phyloP scores from a whole-genome alignment of 2,113 vertebrate genomes.

The Nycticryphes semicollaris region DNA sequence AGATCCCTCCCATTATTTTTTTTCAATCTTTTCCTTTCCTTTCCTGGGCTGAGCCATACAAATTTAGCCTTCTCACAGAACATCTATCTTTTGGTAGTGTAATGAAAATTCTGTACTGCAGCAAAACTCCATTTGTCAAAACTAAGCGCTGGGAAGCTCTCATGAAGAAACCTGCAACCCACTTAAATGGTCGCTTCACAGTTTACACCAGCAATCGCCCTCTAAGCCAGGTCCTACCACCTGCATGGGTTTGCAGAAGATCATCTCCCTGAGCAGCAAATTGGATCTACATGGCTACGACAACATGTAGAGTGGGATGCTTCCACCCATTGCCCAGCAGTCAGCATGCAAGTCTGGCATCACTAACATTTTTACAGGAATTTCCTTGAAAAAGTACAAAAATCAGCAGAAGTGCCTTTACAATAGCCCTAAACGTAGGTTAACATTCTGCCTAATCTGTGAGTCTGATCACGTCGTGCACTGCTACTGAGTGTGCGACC shows the following conservation, averaged over 20 bases:
- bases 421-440: rapidly evolving
- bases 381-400: not conserved
- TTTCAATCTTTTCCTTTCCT: not conserved
- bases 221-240: not conserved
- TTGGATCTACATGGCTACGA: not conserved
- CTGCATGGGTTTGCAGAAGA: rapidly evolving
- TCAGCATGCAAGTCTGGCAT: not conserved
- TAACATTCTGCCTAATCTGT: not conserved
- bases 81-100: rapidly evolving
- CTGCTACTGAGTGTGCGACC: rapidly evolving
- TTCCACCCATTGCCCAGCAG: not conserved
- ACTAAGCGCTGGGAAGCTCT: not conserved
- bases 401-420: not conserved
- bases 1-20: not conserved
- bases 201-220: not conserved
- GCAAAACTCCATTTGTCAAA: not conserved
- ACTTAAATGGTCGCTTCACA: not conserved
- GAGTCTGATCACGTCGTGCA: too few relatives aligned
- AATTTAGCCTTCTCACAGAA: not conserved
- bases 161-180: not conserved
- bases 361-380: rapidly evolving
- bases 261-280: not conserved
- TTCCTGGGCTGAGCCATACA: not conserved
- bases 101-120: rapidly evolving
- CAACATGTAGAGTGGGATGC: not conserved